phyloP scores from a whole-genome alignment of 2,113 vertebrate genomes.

The Lycocorax pyrrhopterus region DNA sequence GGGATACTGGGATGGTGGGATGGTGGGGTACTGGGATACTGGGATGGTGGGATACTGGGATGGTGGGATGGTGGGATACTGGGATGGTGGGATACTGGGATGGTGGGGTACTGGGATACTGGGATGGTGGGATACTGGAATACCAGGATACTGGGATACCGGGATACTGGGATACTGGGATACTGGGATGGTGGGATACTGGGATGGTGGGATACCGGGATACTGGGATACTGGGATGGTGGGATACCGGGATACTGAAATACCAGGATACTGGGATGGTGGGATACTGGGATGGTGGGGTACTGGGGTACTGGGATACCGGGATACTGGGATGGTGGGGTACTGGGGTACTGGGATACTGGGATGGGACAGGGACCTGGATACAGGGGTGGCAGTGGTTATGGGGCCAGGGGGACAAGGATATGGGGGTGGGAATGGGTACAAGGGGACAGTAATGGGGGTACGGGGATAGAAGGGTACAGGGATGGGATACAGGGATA shows the following conservation, averaged over 20 bases:
- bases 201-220: neutral
- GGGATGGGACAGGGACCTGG: neutral
- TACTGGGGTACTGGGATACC: no score
- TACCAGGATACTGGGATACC: fast-evolving
- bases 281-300: constrained; percentile 48
- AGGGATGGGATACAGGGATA: no score
- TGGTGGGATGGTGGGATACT: constrained; percentile 50
- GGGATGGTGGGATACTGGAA: constrained; percentile 50
- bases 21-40: neutral
- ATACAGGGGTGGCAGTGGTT: neutral
- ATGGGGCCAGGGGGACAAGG: neutral
- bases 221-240: neutral
- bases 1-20: no score
- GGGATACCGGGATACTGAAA: no score
- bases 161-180: neutral
- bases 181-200: constrained; percentile 50
- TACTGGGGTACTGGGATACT: neutral
- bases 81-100: neutral
- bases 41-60: neutral
- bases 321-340: neutral
- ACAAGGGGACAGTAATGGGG: no score
- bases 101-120: neutral
- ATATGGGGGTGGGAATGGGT: neutral
- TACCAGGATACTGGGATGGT: no score
- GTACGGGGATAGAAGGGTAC: no score